Base-by-base conservation (phyloP, 2,888 invertebrate species). In the Orgyia antiqua region DNA sequence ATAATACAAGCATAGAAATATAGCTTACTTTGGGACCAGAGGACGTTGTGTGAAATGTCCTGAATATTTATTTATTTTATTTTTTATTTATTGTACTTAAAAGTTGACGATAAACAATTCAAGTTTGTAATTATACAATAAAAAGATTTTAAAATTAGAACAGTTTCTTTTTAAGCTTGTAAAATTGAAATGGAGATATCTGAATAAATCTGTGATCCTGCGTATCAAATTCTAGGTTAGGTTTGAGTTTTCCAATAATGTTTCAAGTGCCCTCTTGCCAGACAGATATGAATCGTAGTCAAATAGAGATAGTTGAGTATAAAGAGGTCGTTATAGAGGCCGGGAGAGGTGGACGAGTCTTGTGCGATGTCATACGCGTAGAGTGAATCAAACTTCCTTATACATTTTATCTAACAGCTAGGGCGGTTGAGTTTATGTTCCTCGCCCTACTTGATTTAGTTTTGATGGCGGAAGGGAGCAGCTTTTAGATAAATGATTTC, bases 391-490 rank as follows among this genome's bases (percentile, higher is more conserved):
- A 80, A 83, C 71, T 74, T 75, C 77, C 75, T 74, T 77, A 75
- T 68, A 76, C 72, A 75, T 82, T 84, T 79, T 80, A 82, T 82
- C 73, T 79, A 68, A 83, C 73, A 78, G 79, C 72, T 68, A 79
- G 82, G 83, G 80, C 66, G 83, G 83, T 73, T 63, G 74, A 69
- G 72, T 80, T 83, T 80, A 83, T 78, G 75, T 68, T 69, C 73
- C 64, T 72, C 72, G 65, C 77, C 82, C 76, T 76, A 67, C 75
- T 82, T 83, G 82, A 84, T 84, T 76, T 76, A 77, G 80, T 80
- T 84, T 82, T 84, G 82, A 84, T 84, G 71, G 77, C 73, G 68
- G 72, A 71, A 75, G 77, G 83, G 77, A 70, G 68, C 67, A 69
- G 76, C 77, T 82, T 75, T 82, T 68, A 83, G 74, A 77, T 83